These are phyloP conservation scores for Florisuga fusca DNA, from an alignment of 2,797 vertebrate species.

Conservation along the genomic window DNA sequence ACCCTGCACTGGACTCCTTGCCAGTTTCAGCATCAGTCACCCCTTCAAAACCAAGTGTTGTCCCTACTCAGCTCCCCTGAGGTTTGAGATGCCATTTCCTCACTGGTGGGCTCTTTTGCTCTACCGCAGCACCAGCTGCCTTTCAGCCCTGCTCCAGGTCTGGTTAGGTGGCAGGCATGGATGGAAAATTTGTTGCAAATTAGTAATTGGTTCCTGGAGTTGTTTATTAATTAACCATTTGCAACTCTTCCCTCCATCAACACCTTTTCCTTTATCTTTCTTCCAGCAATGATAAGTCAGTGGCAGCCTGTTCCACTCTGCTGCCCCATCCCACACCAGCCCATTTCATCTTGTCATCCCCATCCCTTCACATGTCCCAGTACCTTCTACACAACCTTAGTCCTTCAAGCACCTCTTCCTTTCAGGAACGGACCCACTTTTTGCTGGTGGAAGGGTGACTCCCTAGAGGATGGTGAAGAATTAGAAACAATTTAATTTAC, in stretches of 20 bases:
- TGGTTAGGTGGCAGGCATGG: background rate
- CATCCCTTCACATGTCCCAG: rapidly evolving
- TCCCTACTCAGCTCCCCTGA: background rate
- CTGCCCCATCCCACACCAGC: background rate
- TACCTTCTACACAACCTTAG: background rate
- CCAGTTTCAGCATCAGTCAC: background rate
- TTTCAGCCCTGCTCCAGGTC: background rate
- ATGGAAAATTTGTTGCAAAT: background rate
- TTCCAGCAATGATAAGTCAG: background rate
- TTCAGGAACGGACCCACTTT: slow-evolving; percentile 39
- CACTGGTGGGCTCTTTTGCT: background rate
- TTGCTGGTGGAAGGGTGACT: slow-evolving; percentile 70
- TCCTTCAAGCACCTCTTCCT: slow-evolving; percentile 37
- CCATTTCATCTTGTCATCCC: background rate
- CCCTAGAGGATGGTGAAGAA: slow-evolving; percentile 77
- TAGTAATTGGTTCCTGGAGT: background rate
- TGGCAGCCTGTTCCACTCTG: background rate
- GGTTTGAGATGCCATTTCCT: background rate
- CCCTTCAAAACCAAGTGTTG: background rate
- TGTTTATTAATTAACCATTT: background rate
- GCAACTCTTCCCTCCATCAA: background rate
- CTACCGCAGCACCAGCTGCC: rapidly evolving
- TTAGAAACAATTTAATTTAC: slow-evolving; percentile 85
- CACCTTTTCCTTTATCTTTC: background rate
- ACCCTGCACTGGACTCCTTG: background rate